Base-by-base conservation (phyloP, 1,140 invertebrate genomes). In the Temnothorax longispinosus region DNA sequence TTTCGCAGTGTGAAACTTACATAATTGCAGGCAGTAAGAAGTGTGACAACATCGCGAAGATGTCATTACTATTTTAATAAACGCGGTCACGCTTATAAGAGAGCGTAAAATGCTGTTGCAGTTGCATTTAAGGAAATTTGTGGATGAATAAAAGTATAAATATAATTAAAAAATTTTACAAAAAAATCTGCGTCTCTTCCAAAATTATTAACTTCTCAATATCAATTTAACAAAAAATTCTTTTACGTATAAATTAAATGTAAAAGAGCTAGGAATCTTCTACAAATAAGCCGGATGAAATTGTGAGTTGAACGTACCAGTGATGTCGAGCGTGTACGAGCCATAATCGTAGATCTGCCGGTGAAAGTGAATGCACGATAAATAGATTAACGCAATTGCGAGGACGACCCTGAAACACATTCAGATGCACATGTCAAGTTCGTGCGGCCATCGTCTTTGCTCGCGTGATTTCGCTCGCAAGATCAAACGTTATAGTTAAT, bases 301-400 rank as follows among this genome's bases (percentile, higher is more conserved):
- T 50, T 3, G 11, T 62, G 41, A 82, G 67, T 82, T 78, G 1
- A 78, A 89, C 92, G 91, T 96, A 98, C 98, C 98, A 92, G 98
- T 99, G 88, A 99, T 98, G 94, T 99, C 99, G 78, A 99, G 94
- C n/a, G 97, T 97, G 93, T 98, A 99, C 60, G 97, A 97, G 78
- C 97, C 98, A 92, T 98, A 98, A 93, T 98, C 97, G 93, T 98
- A 98, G 41, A 98, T 96, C 95, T 98, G 97, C 69, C 98, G 96
- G 95, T 98, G 97, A 82, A 99, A 95, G 95, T 99, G 99, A 64
- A 98, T 96, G 87, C 97, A 96, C 4, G 98, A 98, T 72, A 99
- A 95, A 95, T 99, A 99, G 60, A 97, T 91, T 95, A 99, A 96
- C 13, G 98, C 97, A 54, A 97, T 96, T 35, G 96, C 95, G 85